phyloP scores from a whole-genome alignment of 2,113 vertebrate species.

The Brachyhypopomus gauderio region DNA sequence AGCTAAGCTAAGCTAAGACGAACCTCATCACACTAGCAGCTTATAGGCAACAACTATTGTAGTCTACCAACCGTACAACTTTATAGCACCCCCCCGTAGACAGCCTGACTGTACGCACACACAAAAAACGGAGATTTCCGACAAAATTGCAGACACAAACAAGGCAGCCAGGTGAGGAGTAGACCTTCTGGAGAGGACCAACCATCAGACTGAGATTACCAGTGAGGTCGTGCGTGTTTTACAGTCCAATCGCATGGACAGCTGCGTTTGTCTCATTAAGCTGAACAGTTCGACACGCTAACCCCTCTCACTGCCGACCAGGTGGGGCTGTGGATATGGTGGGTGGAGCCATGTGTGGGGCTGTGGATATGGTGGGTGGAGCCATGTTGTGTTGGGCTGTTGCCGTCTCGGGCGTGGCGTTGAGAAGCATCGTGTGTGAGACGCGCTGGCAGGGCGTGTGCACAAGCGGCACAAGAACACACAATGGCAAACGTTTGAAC shows the following conservation, averaged over 20 bases:
- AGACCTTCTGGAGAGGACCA: too few species aligned
- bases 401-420: not conserved
- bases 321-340: not conserved
- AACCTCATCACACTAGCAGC: not conserved
- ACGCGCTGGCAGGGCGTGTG: too few species aligned
- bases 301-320: slow-evolving; percentile 10
- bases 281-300: slow-evolving; percentile 18
- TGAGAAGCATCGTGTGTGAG: too few species aligned
- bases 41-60: too few species aligned
- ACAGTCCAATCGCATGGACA: not conserved
- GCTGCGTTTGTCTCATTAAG: not conserved
- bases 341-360: too few species aligned
- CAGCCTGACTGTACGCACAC: not conserved
- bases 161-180: too few species aligned
- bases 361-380: too few species aligned
- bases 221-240: not conserved
- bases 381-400: too few species aligned
- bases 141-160: too few species aligned
- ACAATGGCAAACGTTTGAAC: not conserved
- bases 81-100: not conserved
- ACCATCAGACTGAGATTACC: not conserved
- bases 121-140: not conserved
- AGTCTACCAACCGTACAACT: not conserved
- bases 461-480: not conserved
- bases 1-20: not conserved